A percentile compares a stretch with the other conserved stretches of the same genome.
These are phyloP conservation scores for Aphidius colemani DNA, from an alignment of 2,888 invertebrate genomes.

Conservation along the genomic window DNA sequence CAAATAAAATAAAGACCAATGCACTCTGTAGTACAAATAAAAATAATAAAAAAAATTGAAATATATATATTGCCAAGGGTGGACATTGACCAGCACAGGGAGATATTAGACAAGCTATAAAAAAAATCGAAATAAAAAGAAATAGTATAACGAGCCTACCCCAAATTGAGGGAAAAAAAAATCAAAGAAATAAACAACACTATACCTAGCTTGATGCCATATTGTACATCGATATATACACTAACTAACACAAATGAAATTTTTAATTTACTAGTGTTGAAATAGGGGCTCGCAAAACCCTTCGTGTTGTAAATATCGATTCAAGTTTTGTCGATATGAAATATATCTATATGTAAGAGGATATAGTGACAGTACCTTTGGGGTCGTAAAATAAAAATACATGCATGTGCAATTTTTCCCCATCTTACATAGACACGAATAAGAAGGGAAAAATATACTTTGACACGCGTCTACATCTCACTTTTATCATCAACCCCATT, in stretches of 20 bases:
- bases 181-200: not conserved
- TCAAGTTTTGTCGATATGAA: not conserved
- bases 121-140: too few relatives aligned
- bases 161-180: not conserved
- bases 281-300: slow-evolving; percentile 26
- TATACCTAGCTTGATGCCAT: slow-evolving; percentile 10
- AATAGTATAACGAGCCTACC: too few relatives aligned
- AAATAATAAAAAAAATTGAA: too few relatives aligned
- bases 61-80: too few relatives aligned
- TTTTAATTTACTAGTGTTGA: slow-evolving; percentile 31
- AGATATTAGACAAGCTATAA: too few relatives aligned
- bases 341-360: not conserved
- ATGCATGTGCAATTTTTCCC: not conserved
- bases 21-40: too few relatives aligned
- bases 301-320: slow-evolving; percentile 9
- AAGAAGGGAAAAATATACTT: not conserved
- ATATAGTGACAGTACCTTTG: not conserved
- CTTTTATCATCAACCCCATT: not conserved
- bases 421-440: not conserved
- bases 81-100: too few relatives aligned
- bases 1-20: too few relatives aligned
- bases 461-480: slow-evolving; percentile 17
- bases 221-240: slow-evolving; percentile 24
- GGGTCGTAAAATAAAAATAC: slow-evolving; percentile 9
- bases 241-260: slow-evolving; percentile 41